A percentile compares a stretch with the other conserved stretches of the same genome.
phyloP scores from a whole-genome alignment of 2,888 invertebrate genomes.

The Steinernema scapterisci region DNA sequence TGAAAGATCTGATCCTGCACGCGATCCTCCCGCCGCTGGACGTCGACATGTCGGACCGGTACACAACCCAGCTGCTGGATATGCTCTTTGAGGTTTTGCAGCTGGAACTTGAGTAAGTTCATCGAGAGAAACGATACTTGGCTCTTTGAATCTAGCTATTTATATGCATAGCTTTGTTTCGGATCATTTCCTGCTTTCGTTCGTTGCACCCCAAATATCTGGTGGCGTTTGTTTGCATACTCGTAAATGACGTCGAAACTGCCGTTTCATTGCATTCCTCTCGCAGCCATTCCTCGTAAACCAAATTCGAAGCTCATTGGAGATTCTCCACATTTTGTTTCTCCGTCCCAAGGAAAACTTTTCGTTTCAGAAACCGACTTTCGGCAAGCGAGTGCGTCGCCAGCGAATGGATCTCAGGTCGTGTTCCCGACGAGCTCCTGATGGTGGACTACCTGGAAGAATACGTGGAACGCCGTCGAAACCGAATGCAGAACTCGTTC shows the following conservation, averaged over 20 bases:
- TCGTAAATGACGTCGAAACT: no score
- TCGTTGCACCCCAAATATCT: no score
- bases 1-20: slow-evolving; percentile 33
- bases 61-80: slow-evolving; percentile 17
- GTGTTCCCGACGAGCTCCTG: slow-evolving; percentile 32
- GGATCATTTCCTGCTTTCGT: no score
- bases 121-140: no score
- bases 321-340: no score
- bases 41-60: slow-evolving; percentile 32
- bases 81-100: slow-evolving; percentile 33
- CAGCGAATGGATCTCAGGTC: slow-evolving; percentile 30
- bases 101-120: slow-evolving; percentile 33
- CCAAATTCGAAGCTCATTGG: no score
- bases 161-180: no score
- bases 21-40: slow-evolving; percentile 33
- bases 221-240: no score
- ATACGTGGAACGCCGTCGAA: slow-evolving; percentile 33
- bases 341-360: no score
- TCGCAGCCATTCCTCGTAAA: no score
- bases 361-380: slow-evolving; percentile 30
- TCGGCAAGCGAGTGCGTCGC: slow-evolving; percentile 33
- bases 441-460: slow-evolving; percentile 41
- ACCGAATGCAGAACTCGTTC: slow-evolving; percentile 37
- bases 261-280: no score
- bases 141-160: no score